Percentiles rank a stretch among this genome's conserved stretches.
Conservation (phyloP, 2,888 invertebrate genomes). For the Acrobasis consociella region DNA sequence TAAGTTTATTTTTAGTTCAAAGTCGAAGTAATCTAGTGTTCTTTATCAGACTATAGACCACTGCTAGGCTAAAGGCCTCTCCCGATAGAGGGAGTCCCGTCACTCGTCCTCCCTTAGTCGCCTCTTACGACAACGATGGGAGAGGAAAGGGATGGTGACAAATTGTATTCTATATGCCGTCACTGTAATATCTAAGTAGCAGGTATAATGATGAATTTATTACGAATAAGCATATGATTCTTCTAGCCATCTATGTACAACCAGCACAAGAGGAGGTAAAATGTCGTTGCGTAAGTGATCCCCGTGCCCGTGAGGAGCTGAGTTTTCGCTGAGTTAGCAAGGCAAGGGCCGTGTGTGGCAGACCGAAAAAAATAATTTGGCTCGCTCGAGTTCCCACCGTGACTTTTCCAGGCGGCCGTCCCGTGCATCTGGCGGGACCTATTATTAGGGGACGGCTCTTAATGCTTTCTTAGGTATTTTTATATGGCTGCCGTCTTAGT, state of each 20-base stretch:
- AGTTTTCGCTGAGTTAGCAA: conserved; percentile 76
- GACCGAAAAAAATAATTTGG: conserved; percentile 82
- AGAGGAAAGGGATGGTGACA: no score
- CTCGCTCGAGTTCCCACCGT: conserved; percentile 77
- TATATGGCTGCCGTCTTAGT: conserved; percentile 76
- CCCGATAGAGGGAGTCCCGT: no score
- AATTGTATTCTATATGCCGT: no score
- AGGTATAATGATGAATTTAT: no score
- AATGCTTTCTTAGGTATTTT: conserved; percentile 81
- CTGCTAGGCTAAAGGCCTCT: no score
- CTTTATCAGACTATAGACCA: no score
- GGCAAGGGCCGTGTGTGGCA: conserved; percentile 80
- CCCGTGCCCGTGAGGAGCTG: conserved; percentile 58
- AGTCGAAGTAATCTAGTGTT: no score
- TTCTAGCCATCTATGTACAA: neutral
- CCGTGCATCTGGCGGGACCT: conserved; percentile 81
- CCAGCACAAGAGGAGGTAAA: conserved; percentile 41
- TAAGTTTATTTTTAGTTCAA: no score
- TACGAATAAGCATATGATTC: neutral
- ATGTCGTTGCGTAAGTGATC: conserved; percentile 57
- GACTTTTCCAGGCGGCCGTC: conserved; percentile 80
- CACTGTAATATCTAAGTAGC: no score
- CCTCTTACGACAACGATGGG: no score
- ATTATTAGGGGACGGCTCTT: conserved; percentile 80
- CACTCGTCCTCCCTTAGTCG: no score